Conservation (phyloP, 1,140 invertebrate genomes). For the Brachionus calyciflorus region DNA sequence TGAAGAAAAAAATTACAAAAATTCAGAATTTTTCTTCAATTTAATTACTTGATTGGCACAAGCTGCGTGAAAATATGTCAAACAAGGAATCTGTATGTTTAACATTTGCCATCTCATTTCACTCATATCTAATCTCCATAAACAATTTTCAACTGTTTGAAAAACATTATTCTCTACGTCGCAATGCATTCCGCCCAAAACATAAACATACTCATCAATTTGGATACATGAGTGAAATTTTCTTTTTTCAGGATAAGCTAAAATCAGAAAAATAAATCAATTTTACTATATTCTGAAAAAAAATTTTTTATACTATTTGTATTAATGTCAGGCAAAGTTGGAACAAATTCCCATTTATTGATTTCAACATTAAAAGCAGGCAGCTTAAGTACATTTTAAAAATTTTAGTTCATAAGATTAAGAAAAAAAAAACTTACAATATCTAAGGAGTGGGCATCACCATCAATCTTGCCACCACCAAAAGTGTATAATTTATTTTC, state of each 20-base stretch:
- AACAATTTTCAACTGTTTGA: constrained; percentile 23
- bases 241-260: constrained; percentile 25
- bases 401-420: not conserved
- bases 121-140: constrained; percentile 24
- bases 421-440: not conserved
- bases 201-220: not conserved
- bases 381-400: not conserved
- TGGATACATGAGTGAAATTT: constrained; percentile 43
- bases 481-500: constrained; percentile 40
- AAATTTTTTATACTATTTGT: not conserved
- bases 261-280: not conserved
- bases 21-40: not conserved
- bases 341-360: constrained; percentile 31
- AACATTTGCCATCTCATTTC: constrained; percentile 8
- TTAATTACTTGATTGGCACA: constrained; percentile 14
- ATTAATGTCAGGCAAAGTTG: not conserved
- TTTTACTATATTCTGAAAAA: not conserved
- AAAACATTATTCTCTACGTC: not conserved
- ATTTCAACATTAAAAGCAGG: constrained; percentile 46
- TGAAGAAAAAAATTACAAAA: not conserved
- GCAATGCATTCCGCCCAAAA: constrained; percentile 39
- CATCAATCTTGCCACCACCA: constrained; percentile 42
- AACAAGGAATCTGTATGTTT: constrained; percentile 10
- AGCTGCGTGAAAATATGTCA: constrained; percentile 46
- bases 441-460: constrained; percentile 18